A percentile compares a stretch with the other conserved stretches of the same genome.
Evolutionary conservation across 1,140 invertebrate genomes (phyloP).

Genomic region (Chymomyza costata): DNA sequence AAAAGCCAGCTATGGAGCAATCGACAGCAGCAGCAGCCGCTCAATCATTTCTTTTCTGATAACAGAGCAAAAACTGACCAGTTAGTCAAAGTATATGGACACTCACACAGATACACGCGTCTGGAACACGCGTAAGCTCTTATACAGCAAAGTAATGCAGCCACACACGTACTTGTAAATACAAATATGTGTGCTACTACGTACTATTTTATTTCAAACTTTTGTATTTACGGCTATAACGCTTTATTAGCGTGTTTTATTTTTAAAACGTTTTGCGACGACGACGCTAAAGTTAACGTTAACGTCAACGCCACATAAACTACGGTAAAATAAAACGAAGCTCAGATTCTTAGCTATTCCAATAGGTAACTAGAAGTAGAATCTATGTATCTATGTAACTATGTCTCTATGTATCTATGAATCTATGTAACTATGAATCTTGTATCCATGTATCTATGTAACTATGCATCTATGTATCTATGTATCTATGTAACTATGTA

Average conservation of each 20-base stretch:
- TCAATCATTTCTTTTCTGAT: constrained; percentile 50
- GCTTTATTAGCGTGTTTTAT: constrained; percentile 34
- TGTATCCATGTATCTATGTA: too few relatives aligned
- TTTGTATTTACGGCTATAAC: constrained; percentile 43
- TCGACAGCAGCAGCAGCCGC: constrained; percentile 27
- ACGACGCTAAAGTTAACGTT: constrained; percentile 1
- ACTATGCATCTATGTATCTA: too few relatives aligned
- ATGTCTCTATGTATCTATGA: too few relatives aligned
- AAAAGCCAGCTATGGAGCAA: constrained; percentile 17
- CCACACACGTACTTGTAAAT: neutral
- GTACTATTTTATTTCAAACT: constrained; percentile 24
- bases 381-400: too few relatives aligned
- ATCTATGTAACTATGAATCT: too few relatives aligned
- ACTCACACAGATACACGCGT: constrained; percentile 7
- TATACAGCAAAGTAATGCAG: too few relatives aligned
- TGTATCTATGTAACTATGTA: too few relatives aligned
- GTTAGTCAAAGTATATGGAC: too few relatives aligned
- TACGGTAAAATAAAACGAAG: too few relatives aligned
- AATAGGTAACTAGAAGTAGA: too few relatives aligned
- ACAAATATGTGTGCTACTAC: constrained; percentile 4
- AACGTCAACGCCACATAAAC: too few relatives aligned
- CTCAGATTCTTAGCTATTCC: too few relatives aligned
- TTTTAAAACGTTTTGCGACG: constrained; percentile 26
- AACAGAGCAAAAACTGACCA: constrained; percentile 22
- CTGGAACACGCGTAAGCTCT: neutral